These are phyloP conservation scores for Micropoecilia bifurca DNA, from an alignment of 2,797 vertebrate species.

Conservation along the genomic window DNA sequence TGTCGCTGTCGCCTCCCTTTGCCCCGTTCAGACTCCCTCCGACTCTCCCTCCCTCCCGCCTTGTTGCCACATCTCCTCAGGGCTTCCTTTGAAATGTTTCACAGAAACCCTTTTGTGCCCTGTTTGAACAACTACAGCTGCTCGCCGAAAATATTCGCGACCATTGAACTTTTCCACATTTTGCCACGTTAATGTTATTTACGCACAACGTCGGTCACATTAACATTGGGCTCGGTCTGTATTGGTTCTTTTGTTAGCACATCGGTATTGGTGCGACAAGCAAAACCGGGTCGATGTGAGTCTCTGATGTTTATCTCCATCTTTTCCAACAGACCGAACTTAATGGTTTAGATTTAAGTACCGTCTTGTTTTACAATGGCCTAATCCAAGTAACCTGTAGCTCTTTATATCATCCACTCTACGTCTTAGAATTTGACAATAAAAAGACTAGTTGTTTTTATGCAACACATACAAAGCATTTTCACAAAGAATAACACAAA, in stretches of 20 bases:
- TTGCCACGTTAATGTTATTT: neutral
- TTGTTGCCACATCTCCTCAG: conserved; percentile 17
- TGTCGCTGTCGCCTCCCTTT: conserved; percentile 49
- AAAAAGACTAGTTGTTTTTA: neutral
- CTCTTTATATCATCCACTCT: neutral
- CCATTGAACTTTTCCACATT: neutral
- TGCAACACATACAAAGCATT: no score
- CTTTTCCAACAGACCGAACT: neutral
- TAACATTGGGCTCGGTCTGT: neutral
- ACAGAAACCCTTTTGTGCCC: neutral
- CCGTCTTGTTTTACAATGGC: neutral
- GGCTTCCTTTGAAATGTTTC: conserved; percentile 23
- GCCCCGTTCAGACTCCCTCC: conserved; percentile 42
- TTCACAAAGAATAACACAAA: no score
- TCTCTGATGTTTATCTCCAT: neutral
- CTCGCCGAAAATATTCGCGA: neutral
- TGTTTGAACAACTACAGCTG: conserved; percentile 21
- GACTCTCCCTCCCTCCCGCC: conserved; percentile 22
- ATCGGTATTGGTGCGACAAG: neutral
- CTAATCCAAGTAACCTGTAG: neutral
- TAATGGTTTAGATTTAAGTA: neutral
- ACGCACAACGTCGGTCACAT: neutral
- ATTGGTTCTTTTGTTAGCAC: neutral
- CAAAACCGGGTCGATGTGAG: neutral
- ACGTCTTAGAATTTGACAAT: no score